Evolutionary conservation across 2,113 vertebrate genomes (phyloP), one percentile per base, ranked within the genome.

Genomic region (Casuarius casuarius): DNA sequence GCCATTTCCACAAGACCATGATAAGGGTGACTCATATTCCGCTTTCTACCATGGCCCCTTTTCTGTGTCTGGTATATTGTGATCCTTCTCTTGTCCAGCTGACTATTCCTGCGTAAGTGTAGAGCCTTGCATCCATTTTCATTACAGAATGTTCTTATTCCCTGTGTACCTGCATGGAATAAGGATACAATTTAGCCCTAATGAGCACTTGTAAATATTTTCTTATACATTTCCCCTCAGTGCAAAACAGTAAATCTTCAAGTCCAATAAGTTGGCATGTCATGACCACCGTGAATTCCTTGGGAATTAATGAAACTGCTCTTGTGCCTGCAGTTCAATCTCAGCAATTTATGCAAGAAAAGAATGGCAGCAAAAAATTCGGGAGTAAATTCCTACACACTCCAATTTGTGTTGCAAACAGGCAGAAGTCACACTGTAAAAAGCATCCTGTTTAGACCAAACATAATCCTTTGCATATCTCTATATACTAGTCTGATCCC

Each of bases 141-240:
- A 58, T 96, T 95, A 95, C 5, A 83, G 89, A 73, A 33, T 54
- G 84, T 89, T 61, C 84, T 65, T 83, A 90, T 93, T 92, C 92
- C 73, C 77, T 22, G 20, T 31, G 40, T 62, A 82, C 44, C 44
- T 87, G 62, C 40, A 84, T 15, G 65, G 78, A 80, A 79, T 93
- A 91, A 94, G 84, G 74, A 79, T 80, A 89, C 81, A 91, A 94
- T 79, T 96, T 96, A 95, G 83, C 74, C 62, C 62, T 92, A 96
- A 96, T 94, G 87, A 92, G 62, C 40, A 62, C 84, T 89, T 84
- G 91, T 84, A 94, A 95, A 94, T 97, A 96, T 94, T 96, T 96
- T 94, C 94, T 79, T 95, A 92, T 5, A 33, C 11, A 3, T 94
- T 94, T 87, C 92, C 87, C 86, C 84, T 73, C 89, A 92, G 84